A percentile compares a stretch with the other conserved stretches of the same genome.
phyloP scores from a whole-genome alignment of 2,888 invertebrate species.

The Rhagium mordax region DNA sequence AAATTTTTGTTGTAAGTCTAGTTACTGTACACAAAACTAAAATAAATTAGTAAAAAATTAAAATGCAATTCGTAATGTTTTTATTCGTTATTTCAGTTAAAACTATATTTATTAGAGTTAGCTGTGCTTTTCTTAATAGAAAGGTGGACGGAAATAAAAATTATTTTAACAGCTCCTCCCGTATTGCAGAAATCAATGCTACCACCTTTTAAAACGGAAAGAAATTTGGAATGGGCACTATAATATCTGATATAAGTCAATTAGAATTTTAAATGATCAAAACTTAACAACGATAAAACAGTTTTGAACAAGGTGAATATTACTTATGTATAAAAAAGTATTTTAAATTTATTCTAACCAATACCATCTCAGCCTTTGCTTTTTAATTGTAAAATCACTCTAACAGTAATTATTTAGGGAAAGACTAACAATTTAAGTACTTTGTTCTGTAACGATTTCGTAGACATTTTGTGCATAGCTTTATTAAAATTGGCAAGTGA shows the following conservation, averaged over 20 bases:
- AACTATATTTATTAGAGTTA: slow-evolving; percentile 16
- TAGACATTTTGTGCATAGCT: slow-evolving; percentile 48
- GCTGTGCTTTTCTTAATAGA: slow-evolving; percentile 9
- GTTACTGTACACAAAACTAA: slow-evolving; percentile 41
- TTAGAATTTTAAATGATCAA: neutral
- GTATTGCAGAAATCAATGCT: slow-evolving; percentile 7
- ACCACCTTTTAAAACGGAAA: slow-evolving; percentile 13
- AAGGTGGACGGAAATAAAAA: slow-evolving; percentile 33
- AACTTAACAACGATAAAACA: slow-evolving; percentile 9
- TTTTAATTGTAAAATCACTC: slow-evolving; percentile 25
- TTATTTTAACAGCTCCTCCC: neutral
- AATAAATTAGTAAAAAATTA: slow-evolving; percentile 42
- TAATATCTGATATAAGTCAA: slow-evolving; percentile 10
- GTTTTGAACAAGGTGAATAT: neutral
- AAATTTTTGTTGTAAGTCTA: slow-evolving; percentile 36
- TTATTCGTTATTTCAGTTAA: slow-evolving; percentile 22
- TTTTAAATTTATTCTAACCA: slow-evolving; percentile 23
- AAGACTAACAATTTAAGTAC: slow-evolving; percentile 51
- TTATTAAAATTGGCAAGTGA: slow-evolving; percentile 50
- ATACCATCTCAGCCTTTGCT: slow-evolving; percentile 43
- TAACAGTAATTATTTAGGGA: slow-evolving; percentile 40
- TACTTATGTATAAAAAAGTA: slow-evolving; percentile 27
- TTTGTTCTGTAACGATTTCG: slow-evolving; percentile 23
- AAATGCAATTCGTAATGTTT: slow-evolving; percentile 33
- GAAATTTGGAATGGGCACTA: slow-evolving; percentile 12